Conservation (phyloP, 2,113 vertebrate genomes). For the Vombatus ursinus region DNA sequence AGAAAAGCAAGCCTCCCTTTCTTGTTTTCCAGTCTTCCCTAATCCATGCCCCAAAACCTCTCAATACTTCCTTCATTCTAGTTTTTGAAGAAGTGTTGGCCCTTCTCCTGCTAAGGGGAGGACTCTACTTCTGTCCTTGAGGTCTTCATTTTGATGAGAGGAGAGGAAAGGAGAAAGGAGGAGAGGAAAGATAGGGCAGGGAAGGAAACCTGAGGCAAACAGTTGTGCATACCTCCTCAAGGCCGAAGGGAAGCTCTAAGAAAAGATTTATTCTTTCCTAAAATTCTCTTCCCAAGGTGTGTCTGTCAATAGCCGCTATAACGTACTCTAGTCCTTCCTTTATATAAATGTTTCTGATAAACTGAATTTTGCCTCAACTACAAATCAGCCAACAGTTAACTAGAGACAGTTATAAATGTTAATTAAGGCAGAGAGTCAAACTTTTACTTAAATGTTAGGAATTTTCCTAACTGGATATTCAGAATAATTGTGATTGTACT, state of each 20-base stretch:
- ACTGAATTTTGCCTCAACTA: neutral
- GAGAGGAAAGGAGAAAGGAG: neutral
- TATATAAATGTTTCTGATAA: neutral
- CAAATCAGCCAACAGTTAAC: neutral
- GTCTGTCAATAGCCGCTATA: neutral
- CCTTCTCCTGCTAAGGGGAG: neutral
- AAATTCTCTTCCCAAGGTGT: neutral
- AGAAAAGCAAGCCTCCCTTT: neutral
- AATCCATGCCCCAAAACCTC: neutral
- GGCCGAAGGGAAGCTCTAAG: neutral
- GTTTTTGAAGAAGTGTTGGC: neutral
- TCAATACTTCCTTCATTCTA: neutral
- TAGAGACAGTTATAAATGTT: neutral
- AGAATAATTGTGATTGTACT: neutral
- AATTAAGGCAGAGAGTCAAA: neutral
- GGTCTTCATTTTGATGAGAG: neutral
- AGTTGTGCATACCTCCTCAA: neutral
- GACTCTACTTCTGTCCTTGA: neutral
- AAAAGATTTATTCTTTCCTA: neutral
- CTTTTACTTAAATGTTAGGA: neutral
- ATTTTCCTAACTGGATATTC: neutral
- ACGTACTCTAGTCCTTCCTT: neutral
- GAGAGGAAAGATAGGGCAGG: neutral
- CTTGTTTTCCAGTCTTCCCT: neutral
- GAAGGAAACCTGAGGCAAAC: neutral